Base-by-base conservation (phyloP, 2,113 vertebrate genomes). In the Osmerus mordax region DNA sequence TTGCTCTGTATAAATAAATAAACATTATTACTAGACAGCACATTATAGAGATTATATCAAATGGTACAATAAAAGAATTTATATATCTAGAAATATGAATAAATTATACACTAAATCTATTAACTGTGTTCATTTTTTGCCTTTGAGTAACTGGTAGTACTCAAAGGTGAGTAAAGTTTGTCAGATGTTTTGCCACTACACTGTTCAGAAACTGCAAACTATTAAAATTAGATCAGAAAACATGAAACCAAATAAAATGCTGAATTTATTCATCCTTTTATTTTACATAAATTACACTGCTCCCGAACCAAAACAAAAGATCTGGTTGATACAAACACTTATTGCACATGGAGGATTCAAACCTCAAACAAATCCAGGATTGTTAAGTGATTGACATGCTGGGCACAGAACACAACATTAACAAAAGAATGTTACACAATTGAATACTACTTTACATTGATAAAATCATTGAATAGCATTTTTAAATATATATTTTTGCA, bases 201-300 rank as follows among this genome's bases (percentile, higher is more conserved):
- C n/a, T 56, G n/a, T 56, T 62, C 3, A 14, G 52, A 19, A 25
- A 51, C 25, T 55, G 13, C 41, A 21, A 13, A 6, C 6, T 16
- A 54, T 75, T 62, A 9, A 56, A 56, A 41, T 25, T n/a, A 56
- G 16, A 36, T 16, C 7, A 47, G 36, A 54, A 58, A 66, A 63
- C 51, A 28, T 67, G 8, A 73, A 71, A 66, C 71, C 76, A 66
- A 73, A 73, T 29, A 64, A 71, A 85, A 67, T 66, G 76, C 72
- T 79, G 78, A 87, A 65, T 70, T 89, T 84, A 89, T 92, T 92
- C 72, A 36, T 84, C 28, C 90, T 75, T 94, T 93, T 89, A 84
- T 94, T 96, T 94, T 94, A 94, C 93, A 93, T 94, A 94, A 93
- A 95, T 95, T 93, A 94, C 90, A 94, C 87, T 88, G 86, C 88